Percentiles rank a stretch among this genome's conserved stretches.
Evolutionary conservation across 2,113 vertebrate genomes (phyloP).

Genomic region (Nycticorax nycticorax): DNA sequence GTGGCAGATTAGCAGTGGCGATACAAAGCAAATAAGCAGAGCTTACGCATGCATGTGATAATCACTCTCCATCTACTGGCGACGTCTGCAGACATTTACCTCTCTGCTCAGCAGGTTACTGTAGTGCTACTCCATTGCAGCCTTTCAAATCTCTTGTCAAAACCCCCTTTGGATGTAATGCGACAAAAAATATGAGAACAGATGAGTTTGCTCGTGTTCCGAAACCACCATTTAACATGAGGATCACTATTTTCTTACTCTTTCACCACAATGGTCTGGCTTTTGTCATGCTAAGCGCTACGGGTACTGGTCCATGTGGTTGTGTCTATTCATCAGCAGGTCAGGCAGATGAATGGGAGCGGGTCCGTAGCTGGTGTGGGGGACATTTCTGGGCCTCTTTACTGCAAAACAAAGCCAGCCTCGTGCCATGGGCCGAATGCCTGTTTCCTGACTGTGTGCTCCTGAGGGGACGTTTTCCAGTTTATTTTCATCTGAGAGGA

Average conservation of each 20-base stretch:
- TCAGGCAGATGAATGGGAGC: background rate
- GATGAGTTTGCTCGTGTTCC: background rate
- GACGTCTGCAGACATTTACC: background rate
- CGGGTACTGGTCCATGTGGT: accelerated
- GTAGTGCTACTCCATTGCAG: background rate
- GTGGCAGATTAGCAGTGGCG: background rate
- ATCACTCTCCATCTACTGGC: background rate
- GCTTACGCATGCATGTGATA: background rate
- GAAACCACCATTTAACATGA: background rate
- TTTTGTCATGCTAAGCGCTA: background rate
- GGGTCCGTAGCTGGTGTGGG: background rate
- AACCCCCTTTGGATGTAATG: background rate
- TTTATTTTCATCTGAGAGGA: background rate
- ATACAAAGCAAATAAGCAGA: constrained; percentile 4
- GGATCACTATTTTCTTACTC: background rate
- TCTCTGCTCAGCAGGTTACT: background rate
- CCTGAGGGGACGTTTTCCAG: background rate
- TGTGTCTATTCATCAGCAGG: background rate
- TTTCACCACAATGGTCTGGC: accelerated
- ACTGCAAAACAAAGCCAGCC: background rate
- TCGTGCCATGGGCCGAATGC: accelerated
- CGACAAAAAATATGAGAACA: accelerated
- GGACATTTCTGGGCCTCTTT: background rate
- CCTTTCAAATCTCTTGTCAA: background rate
- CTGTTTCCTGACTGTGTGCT: background rate